A percentile compares a stretch with the other conserved stretches of the same genome.
Evolutionary conservation across 1,140 invertebrate species (phyloP).

Genomic region (Bathynomus jamesi): DNA sequence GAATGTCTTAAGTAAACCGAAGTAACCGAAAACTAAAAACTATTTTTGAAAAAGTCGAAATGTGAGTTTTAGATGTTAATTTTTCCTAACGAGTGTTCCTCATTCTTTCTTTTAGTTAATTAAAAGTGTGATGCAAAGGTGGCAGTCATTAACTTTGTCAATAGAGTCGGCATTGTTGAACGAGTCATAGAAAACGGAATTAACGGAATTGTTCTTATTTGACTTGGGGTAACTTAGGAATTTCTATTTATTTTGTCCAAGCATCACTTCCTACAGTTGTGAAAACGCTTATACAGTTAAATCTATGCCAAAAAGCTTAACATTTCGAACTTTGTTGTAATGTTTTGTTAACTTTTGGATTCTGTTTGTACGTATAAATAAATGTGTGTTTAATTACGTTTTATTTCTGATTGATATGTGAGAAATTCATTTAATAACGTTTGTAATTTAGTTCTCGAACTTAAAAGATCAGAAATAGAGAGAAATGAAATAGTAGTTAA

Average conservation of each 20-base stretch:
- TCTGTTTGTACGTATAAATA: not conserved
- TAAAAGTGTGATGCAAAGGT: not conserved
- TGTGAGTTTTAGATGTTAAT: not conserved
- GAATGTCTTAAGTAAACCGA: too few relatives aligned
- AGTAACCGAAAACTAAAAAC: too few relatives aligned
- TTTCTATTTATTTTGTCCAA: not conserved
- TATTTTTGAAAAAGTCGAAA: too few relatives aligned
- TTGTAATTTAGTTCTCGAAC: too few relatives aligned
- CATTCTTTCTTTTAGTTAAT: not conserved
- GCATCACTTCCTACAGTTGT: not conserved
- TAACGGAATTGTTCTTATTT: not conserved
- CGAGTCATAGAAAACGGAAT: not conserved
- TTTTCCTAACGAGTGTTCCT: not conserved
- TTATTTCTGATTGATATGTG: too few relatives aligned
- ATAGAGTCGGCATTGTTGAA: not conserved
- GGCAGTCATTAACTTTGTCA: not conserved
- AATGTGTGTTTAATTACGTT: too few relatives aligned
- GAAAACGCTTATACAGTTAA: not conserved
- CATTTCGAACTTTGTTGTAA: not conserved
- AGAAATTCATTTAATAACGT: too few relatives aligned
- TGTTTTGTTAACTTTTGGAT: not conserved
- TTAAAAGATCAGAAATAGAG: too few relatives aligned
- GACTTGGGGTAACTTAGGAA: not conserved
- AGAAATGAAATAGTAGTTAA: too few relatives aligned
- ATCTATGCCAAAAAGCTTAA: not conserved